These are phyloP conservation scores for Sphaerodactylus townsendi DNA, from an alignment of 2,113 vertebrate genomes.

Conservation along the genomic window DNA sequence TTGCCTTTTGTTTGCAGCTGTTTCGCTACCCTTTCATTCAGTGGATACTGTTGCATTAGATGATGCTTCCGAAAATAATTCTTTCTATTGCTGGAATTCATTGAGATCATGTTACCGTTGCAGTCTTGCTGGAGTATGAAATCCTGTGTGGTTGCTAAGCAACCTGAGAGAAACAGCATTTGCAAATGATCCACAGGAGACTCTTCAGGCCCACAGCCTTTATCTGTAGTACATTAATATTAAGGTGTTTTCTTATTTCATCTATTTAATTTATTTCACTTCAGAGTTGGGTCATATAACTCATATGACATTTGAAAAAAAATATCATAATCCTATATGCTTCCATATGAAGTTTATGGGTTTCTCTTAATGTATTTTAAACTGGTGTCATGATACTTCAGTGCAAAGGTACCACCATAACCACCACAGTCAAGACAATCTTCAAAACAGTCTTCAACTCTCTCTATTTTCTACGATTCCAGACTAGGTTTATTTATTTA, in stretches of 20 bases:
- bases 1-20: slow-evolving; percentile 38
- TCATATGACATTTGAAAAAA: not conserved
- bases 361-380: not conserved
- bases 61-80: slow-evolving; percentile 50
- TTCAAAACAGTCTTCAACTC: not conserved
- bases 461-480: not conserved
- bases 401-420: not conserved
- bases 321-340: not conserved
- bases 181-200: not conserved
- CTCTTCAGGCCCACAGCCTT: not conserved
- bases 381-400: not conserved
- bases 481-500: not conserved
- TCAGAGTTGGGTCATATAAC: not conserved
- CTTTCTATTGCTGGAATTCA: not conserved
- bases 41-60: slow-evolving; percentile 21
- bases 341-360: not conserved
- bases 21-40: slow-evolving; percentile 22
- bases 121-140: slow-evolving; percentile 39
- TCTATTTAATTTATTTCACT: not conserved
- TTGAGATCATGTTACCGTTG: not conserved
- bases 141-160: slow-evolving; percentile 37
- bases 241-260: not conserved
- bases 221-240: not conserved
- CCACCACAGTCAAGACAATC: not conserved
- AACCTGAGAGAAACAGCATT: slow-evolving; percentile 39